These are phyloP conservation scores for Phallusia fumigata DNA, from an alignment of 23 tunicate genomes.

Conservation along the genomic window DNA sequence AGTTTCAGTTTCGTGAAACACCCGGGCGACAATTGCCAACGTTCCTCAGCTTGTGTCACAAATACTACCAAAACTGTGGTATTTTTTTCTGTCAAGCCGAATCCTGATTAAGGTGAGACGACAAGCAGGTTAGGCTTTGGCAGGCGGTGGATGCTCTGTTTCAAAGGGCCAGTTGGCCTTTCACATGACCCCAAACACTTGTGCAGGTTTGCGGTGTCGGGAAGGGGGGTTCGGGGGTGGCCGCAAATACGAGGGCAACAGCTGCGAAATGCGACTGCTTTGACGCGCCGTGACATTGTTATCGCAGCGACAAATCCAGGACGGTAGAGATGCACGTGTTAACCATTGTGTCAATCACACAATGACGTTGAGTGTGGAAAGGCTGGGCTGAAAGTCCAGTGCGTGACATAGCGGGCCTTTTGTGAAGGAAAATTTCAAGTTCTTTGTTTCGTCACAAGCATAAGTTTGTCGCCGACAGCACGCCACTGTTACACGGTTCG, in stretches of 20 bases:
- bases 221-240: neutral
- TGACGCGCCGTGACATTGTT: constrained; percentile 3
- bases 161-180: constrained; percentile 9
- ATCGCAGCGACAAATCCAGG: neutral
- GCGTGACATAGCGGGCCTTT: constrained; percentile 12
- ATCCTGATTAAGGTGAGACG: neutral
- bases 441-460: constrained; percentile 32
- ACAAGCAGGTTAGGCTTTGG: neutral
- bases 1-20: constrained; percentile 11
- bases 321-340: neutral
- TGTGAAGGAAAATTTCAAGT: constrained; percentile 21
- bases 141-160: neutral
- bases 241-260: neutral
- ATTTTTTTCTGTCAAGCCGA: neutral
- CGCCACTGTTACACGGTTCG: constrained; percentile 40
- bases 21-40: neutral
- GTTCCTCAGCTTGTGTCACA: too few relatives aligned
- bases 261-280: constrained; percentile 22
- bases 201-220: neutral
- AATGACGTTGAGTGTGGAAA: neutral
- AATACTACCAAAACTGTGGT: neutral
- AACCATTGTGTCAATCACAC: constrained; percentile 4
- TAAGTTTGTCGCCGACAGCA: constrained; percentile 30
- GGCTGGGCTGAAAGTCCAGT: neutral
- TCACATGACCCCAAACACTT: constrained; percentile 7